Base-by-base conservation (phyloP, 2,888 invertebrate genomes). In the Willowsia nigromaculata region DNA sequence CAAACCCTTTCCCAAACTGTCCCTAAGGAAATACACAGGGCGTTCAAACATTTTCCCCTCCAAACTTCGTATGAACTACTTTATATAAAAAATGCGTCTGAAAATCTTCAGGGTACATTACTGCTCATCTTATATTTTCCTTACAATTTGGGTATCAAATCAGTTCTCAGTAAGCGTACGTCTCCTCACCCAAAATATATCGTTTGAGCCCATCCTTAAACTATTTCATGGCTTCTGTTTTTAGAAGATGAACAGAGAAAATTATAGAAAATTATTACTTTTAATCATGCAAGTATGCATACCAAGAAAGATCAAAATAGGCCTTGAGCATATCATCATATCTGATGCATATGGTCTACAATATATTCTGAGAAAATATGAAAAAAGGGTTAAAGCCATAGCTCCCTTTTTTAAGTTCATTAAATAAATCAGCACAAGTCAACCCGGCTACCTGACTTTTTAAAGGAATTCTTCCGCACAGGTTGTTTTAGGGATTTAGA, bases 381-480 rank as follows among this genome's bases (percentile, higher is more conserved):
- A 3, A 9, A 9, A 50, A 9, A 50, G 15, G 50, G 50, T 37
- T 37, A 50, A 50, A 27, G 2, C 4, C 27, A 27, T 33, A 33
- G 68, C 47, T 74, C 40, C 65, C 62, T 62, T 30, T 37, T 74
- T n/a, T n/a, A n/a, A n/a, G n/a, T 82, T 74, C 50, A 62, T 83
- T 83, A 84, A 74, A 65, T 65, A 65, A 65, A 65, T 65, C 65
- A 65, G 65, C 65, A 33, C 33, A 84, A 84, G 71, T 84, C 71
- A 74, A 30, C 33, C 40, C 50, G 74, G 84, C 84, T 84, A 84
- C 84, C 83, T 84, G 74, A 74, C 25, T 40, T 68, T 68, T n/a
- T n/a, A n/a, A n/a, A n/a, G n/a, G n/a, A n/a, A n/a, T n/a, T n/a
- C n/a, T n/a, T n/a, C n/a, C n/a, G n/a, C n/a, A n/a, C n/a, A n/a